A percentile compares a stretch with the other conserved stretches of the same genome.
Evolutionary conservation across 2,113 vertebrate genomes (phyloP).

Genomic region (Grantiella picta): DNA sequence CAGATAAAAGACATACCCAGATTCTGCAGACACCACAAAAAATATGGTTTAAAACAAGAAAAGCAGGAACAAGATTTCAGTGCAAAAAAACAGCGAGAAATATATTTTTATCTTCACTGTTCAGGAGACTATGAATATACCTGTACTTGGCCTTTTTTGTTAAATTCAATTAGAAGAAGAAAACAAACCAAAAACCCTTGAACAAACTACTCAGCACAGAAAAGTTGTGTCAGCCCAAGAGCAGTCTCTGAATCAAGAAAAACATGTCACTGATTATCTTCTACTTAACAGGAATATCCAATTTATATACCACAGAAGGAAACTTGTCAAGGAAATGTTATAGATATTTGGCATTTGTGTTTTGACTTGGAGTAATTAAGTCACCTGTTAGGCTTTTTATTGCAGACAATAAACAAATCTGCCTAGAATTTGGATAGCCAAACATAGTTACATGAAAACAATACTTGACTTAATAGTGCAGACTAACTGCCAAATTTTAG

Average conservation of each 20-base stretch:
- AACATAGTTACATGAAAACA: not conserved
- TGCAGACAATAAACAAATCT: not conserved
- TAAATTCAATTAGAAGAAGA: not conserved
- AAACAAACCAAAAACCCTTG: not conserved
- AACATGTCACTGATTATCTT: not conserved
- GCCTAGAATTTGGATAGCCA: not conserved
- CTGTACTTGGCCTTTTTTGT: not conserved
- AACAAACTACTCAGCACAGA: not conserved
- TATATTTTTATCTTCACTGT: not conserved
- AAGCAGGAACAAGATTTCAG: not conserved
- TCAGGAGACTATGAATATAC: not conserved
- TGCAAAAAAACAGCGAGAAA: not conserved
- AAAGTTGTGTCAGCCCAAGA: not conserved
- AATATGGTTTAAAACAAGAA: not conserved
- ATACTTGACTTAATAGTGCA: not conserved
- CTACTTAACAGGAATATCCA: not conserved
- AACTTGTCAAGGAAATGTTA: not conserved
- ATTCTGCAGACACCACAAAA: not conserved
- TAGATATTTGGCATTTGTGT: not conserved
- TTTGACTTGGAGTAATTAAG: not conserved
- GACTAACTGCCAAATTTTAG: not conserved
- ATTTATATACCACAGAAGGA: not conserved
- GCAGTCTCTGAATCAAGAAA: not conserved
- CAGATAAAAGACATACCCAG: not conserved
- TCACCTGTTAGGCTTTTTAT: not conserved